Conservation (phyloP, 2,888 invertebrate species). For the Belgica antarctica region DNA sequence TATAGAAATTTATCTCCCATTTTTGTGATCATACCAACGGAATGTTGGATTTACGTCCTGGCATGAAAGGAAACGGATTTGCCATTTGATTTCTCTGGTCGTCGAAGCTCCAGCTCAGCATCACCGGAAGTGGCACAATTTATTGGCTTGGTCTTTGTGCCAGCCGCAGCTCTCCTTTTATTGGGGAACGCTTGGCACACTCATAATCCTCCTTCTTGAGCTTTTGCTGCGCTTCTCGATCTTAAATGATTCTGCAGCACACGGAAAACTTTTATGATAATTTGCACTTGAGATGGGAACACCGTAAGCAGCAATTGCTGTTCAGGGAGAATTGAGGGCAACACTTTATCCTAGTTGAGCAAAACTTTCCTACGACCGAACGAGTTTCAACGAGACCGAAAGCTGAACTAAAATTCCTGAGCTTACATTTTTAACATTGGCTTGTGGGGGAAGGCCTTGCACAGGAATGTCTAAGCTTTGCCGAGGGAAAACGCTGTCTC, state of each 20-base stretch:
- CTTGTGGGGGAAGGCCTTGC: slow-evolving; percentile 31
- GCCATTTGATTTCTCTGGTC: slow-evolving; percentile 39
- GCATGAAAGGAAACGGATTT: slow-evolving; percentile 49
- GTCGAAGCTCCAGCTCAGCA: slow-evolving; percentile 39
- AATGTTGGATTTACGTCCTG: slow-evolving; percentile 52
- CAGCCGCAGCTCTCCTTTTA: not conserved
- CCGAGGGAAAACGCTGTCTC: slow-evolving; percentile 4
- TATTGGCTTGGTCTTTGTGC: not conserved
- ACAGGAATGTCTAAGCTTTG: slow-evolving; percentile 23
- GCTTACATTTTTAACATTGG: not conserved
- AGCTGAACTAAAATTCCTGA: slow-evolving; percentile 24
- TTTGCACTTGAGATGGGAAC: not conserved
- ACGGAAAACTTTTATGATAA: not conserved
- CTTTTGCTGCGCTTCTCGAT: not conserved
- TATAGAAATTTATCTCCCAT: not conserved
- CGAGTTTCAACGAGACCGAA: not conserved
- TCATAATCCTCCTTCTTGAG: slow-evolving; percentile 1
- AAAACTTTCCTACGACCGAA: not conserved
- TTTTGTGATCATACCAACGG: slow-evolving; percentile 50
- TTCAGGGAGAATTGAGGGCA: not conserved
- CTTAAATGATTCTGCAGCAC: not conserved
- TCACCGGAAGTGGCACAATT: slow-evolving; percentile 11
- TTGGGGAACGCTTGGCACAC: not conserved
- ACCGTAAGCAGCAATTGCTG: too few relatives aligned
- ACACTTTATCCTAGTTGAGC: not conserved